phyloP scores from a whole-genome alignment of 2,113 vertebrate species.

The Petrocephalus zakoni region DNA sequence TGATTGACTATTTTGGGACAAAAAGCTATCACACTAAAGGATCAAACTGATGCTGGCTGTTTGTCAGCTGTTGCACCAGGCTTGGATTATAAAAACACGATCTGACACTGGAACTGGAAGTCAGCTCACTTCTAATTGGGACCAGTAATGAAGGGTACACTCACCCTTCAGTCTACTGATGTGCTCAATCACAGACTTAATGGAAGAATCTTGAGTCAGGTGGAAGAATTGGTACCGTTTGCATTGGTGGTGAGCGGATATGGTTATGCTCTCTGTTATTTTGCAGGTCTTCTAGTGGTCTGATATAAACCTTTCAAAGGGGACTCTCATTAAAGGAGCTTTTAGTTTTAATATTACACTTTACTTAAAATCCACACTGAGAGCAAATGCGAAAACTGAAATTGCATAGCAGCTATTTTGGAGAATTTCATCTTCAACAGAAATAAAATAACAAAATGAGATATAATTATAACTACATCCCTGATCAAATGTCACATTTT shows the following conservation, averaged over 20 bases:
- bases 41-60: neutral
- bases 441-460: neutral
- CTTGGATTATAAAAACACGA: neutral
- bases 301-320: neutral
- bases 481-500: slow-evolving; percentile 4
- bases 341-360: neutral
- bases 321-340: neutral
- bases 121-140: neutral
- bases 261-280: neutral
- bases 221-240: neutral
- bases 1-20: neutral
- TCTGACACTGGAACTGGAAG: neutral
- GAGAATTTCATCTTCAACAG: neutral
- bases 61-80: neutral
- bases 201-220: slow-evolving; percentile 7
- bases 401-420: slow-evolving; percentile 17
- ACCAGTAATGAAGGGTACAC: neutral
- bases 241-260: neutral
- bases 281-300: neutral
- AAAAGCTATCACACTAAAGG: neutral
- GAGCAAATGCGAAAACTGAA: neutral
- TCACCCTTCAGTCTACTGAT: neutral
- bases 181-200: neutral
- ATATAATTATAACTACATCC: slow-evolving; percentile 2
- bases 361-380: neutral